These are phyloP conservation scores for Drosophila prostipennis DNA, from an alignment of 2,888 invertebrate genomes.

Conservation along the genomic window DNA sequence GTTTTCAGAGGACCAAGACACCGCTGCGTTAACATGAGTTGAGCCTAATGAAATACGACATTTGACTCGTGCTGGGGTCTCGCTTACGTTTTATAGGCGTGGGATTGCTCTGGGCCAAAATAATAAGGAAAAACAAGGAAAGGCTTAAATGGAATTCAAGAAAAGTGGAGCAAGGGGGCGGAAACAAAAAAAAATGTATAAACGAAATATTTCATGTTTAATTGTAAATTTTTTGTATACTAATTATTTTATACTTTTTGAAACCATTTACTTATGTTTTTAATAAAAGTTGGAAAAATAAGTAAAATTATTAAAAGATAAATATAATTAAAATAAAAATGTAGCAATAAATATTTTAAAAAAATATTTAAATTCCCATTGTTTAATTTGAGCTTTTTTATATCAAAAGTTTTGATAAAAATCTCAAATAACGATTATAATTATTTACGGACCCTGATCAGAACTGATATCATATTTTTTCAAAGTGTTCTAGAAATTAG, in stretches of 20 bases:
- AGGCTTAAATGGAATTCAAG: constrained; percentile 14
- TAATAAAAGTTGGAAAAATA: no score
- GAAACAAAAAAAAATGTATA: background rate
- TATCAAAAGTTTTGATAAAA: no score
- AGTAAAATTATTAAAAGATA: background rate
- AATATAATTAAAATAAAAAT: no score
- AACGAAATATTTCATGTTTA: background rate
- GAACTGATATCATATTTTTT: background rate
- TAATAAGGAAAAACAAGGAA: constrained; percentile 7
- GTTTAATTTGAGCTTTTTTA: no score
- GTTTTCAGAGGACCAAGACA: constrained; percentile 40
- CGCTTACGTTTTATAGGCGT: constrained; percentile 69
- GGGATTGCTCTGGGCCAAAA: constrained; percentile 69
- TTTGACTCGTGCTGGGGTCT: constrained; percentile 70
- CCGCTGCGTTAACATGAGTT: constrained; percentile 70
- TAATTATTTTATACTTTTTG: background rate
- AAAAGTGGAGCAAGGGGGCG: constrained; percentile 21
- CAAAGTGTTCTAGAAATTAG: background rate
- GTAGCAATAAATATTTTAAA: background rate
- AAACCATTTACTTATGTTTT: no score
- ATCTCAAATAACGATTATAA: no score
- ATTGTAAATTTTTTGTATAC: background rate
- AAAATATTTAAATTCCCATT: no score
- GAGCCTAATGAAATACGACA: constrained; percentile 74
- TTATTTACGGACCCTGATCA: no score